Evolutionary conservation across 2,797 vertebrate genomes (phyloP).

Genomic region (Melanotaenia trifasciata): DNA sequence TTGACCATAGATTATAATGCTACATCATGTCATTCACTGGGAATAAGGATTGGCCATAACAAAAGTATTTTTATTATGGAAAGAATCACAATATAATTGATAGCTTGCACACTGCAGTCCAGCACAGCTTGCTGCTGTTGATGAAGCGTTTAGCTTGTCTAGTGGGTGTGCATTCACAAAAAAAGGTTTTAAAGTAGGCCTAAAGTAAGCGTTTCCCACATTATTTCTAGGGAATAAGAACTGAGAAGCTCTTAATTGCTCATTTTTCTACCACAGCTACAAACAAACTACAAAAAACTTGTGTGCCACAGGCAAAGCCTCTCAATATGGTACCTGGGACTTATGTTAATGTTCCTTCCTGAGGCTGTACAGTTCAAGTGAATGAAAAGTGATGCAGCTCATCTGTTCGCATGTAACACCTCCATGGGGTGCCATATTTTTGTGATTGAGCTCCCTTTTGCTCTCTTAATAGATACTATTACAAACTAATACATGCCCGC

Average conservation of each 20-base stretch:
- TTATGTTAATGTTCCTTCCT: conserved; percentile 52
- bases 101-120: conserved; percentile 14
- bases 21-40: conserved; percentile 40
- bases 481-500: conserved; percentile 23
- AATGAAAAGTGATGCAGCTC: conserved; percentile 25
- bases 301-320: conserved; percentile 56
- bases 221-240: conserved; percentile 30
- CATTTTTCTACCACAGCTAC: conserved; percentile 46
- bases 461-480: conserved; percentile 7
- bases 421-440: conserved; percentile 21
- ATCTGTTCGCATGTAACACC: conserved; percentile 30
- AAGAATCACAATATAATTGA: conserved; percentile 42
- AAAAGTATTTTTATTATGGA: conserved; percentile 36
- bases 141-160: conserved; percentile 17
- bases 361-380: conserved; percentile 39
- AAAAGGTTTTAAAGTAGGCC: not conserved
- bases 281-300: conserved; percentile 35
- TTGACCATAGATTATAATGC: conserved; percentile 51
- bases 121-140: conserved; percentile 18
- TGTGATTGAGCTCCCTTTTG: conserved; percentile 8
- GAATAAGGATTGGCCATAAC: conserved; percentile 28
- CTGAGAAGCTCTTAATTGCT: conserved; percentile 38
- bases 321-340: conserved; percentile 32
- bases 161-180: conserved; percentile 5
- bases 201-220: not conserved